A percentile compares a stretch with the other conserved stretches of the same genome.
phyloP scores from a whole-genome alignment of 2,888 invertebrate species.

The Orthonychiurus folsomi region DNA sequence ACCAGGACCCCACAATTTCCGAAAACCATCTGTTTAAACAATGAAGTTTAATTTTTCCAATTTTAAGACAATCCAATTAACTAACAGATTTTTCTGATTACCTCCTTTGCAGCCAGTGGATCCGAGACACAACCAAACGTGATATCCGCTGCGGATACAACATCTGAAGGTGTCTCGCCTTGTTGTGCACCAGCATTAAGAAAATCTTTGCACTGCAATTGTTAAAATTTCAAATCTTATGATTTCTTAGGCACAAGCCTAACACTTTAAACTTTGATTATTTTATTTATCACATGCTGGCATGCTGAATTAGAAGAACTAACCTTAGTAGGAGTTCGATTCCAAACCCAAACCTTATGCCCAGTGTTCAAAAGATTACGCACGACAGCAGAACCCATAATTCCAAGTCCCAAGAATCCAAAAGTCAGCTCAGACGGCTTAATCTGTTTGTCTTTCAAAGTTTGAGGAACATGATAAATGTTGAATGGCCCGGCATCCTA shows the following conservation, averaged over 20 bases:
- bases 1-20: slow-evolving; percentile 88
- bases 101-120: slow-evolving; percentile 86
- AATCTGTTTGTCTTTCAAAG: slow-evolving; percentile 73
- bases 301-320: slow-evolving; percentile 45
- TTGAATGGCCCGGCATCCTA: slow-evolving; percentile 52
- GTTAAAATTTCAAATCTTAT: slow-evolving; percentile 7
- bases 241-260: no score
- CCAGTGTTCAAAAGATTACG: slow-evolving; percentile 90
- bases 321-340: slow-evolving; percentile 83
- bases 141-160: slow-evolving; percentile 81
- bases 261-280: no score
- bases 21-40: slow-evolving; percentile 76
- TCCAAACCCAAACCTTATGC: slow-evolving; percentile 89
- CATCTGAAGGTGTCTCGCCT: slow-evolving; percentile 83
- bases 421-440: slow-evolving; percentile 76
- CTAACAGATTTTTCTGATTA: no score
- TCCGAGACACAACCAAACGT: slow-evolving; percentile 93
- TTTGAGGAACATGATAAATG: slow-evolving; percentile 64
- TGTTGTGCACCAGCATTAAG: slow-evolving; percentile 75
- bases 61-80: no score
- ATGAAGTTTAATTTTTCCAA: no score
- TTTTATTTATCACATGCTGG: no score
- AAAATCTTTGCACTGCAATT: slow-evolving; percentile 68
- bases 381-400: slow-evolving; percentile 90
- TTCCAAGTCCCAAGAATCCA: slow-evolving; percentile 89